phyloP scores from a whole-genome alignment of 2,113 vertebrate species.

The Poeciliopsis occidentalis region DNA sequence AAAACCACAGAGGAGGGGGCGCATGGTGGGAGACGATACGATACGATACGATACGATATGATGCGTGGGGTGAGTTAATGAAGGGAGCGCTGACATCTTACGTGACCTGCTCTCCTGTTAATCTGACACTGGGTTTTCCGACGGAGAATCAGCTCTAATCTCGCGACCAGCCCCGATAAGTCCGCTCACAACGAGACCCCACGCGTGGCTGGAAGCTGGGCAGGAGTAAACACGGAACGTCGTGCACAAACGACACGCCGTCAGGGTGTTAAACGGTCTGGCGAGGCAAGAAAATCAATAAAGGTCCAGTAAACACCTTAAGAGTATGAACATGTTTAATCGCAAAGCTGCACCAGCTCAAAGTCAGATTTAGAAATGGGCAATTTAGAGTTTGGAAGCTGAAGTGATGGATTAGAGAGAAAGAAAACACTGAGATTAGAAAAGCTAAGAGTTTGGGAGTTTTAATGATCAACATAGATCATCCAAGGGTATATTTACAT shows the following conservation, averaged over 20 bases:
- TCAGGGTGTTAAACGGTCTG: slow-evolving; percentile 31
- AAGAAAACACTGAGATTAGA: slow-evolving; percentile 62
- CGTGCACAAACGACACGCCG: slow-evolving; percentile 19
- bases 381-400: slow-evolving; percentile 53
- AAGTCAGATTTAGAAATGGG: slow-evolving; percentile 28
- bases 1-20: slow-evolving; percentile 10
- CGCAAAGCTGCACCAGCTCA: slow-evolving; percentile 16
- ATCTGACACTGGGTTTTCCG: slow-evolving; percentile 80
- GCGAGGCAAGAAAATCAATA: slow-evolving; percentile 56
- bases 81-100: slow-evolving; percentile 60
- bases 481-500: neutral
- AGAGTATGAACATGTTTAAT: slow-evolving; percentile 49
- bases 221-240: slow-evolving; percentile 37
- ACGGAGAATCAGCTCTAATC: slow-evolving; percentile 78
- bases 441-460: slow-evolving; percentile 5
- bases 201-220: slow-evolving; percentile 20
- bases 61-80: slow-evolving; percentile 63
- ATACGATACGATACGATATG: neutral
- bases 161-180: slow-evolving; percentile 79
- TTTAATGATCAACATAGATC: slow-evolving; percentile 30
- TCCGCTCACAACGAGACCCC: slow-evolving; percentile 68
- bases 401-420: slow-evolving; percentile 63
- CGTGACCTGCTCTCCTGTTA: slow-evolving; percentile 70
- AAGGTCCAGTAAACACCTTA: slow-evolving; percentile 46
- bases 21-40: slow-evolving; percentile 2